Conservation (phyloP, 1,140 invertebrate genomes). For the Drosophila ficusphila region DNA sequence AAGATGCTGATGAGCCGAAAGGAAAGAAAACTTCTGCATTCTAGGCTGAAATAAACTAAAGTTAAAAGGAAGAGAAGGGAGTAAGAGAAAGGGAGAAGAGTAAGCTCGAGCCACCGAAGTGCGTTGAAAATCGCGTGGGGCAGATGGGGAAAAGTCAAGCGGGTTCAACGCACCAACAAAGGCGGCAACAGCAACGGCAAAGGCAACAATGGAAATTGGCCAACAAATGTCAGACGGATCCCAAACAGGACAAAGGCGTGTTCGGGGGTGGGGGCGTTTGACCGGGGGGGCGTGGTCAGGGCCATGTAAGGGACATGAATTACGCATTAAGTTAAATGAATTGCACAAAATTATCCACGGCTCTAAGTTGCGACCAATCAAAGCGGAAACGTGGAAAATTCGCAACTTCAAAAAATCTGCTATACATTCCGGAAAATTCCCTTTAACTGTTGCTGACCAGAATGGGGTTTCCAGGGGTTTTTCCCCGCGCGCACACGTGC, state of each 20-base stretch:
- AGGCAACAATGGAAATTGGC: constrained; percentile 50
- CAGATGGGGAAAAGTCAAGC: constrained; percentile 19
- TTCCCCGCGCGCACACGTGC: constrained; percentile 16
- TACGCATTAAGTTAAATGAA: constrained; percentile 78
- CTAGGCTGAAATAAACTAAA: background rate
- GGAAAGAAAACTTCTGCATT: constrained; percentile 28
- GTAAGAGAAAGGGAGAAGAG: constrained; percentile 23
- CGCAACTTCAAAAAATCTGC: constrained; percentile 22
- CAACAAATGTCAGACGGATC: constrained; percentile 57
- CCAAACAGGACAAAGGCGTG: constrained; percentile 40
- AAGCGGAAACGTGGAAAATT: constrained; percentile 18
- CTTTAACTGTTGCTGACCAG: constrained; percentile 58
- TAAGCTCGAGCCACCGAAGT: constrained; percentile 45
- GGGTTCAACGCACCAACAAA: constrained; percentile 48
- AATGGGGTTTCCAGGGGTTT: constrained; percentile 9
- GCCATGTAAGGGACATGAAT: constrained; percentile 42
- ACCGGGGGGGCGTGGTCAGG: constrained; percentile 22
- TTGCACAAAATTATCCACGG: constrained; percentile 53
- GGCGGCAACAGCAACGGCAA: background rate
- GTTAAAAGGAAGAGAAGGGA: background rate
- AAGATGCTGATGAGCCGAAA: constrained; percentile 23
- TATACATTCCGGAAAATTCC: constrained; percentile 48
- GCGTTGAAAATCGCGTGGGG: constrained; percentile 18
- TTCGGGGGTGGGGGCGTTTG: background rate
- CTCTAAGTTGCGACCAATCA: constrained; percentile 8